Percentiles rank a stretch among this genome's conserved stretches.
Conservation (phyloP, 2,888 invertebrate genomes). For the Lasiommata megera region DNA sequence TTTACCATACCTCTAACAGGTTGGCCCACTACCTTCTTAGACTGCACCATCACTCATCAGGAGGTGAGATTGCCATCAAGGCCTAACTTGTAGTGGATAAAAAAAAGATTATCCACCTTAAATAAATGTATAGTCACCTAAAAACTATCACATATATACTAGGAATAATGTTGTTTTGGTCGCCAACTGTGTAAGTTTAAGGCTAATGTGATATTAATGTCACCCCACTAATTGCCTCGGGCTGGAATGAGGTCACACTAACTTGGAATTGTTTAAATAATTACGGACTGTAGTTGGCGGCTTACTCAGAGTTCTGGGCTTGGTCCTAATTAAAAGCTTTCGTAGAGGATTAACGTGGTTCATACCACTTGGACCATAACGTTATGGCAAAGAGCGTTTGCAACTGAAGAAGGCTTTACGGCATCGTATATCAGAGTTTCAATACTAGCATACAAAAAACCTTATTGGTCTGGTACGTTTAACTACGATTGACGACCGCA, state of each 20-base stretch:
- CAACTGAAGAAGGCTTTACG: background rate
- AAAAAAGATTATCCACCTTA: too few species aligned
- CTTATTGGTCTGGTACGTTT: too few species aligned
- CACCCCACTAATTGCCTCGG: conserved; percentile 60
- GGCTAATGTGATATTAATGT: conserved; percentile 67
- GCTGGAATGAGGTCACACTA: conserved; percentile 56
- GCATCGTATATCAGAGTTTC: background rate
- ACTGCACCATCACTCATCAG: too few species aligned
- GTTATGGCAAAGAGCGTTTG: background rate
- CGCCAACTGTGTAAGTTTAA: conserved; percentile 38
- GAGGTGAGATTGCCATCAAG: too few species aligned
- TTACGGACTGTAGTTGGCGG: conserved; percentile 44
- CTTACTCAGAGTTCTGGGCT: conserved; percentile 5
- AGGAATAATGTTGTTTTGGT: conserved; percentile 41
- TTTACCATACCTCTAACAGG: too few species aligned
- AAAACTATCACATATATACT: conserved; percentile 5
- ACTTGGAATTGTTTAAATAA: conserved; percentile 69
- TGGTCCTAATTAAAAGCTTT: conserved; percentile 13
- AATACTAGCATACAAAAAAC: background rate
- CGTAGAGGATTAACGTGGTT: conserved; percentile 7
- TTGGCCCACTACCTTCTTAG: too few species aligned
- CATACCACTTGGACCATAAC: conserved; percentile 2
- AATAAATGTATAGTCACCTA: conserved; percentile 36
- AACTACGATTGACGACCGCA: too few species aligned
- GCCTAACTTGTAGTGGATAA: too few species aligned